phyloP scores from a whole-genome alignment of 2,113 vertebrate species.

The Gavia stellata region DNA sequence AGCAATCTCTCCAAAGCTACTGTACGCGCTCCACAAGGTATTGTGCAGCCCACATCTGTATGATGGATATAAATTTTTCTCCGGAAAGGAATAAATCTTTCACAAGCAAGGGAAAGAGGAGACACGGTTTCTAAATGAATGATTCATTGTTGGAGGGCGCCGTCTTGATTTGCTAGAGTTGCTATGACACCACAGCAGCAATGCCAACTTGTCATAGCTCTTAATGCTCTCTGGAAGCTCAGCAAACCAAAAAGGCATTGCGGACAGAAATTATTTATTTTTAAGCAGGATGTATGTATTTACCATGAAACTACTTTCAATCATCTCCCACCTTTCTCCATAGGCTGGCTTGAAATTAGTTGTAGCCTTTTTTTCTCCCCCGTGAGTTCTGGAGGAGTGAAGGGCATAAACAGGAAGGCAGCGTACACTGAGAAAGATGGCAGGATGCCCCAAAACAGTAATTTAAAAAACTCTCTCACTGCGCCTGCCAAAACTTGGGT shows the following conservation, averaged over 20 bases:
- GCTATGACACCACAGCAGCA: conserved; percentile 5
- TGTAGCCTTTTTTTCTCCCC: background rate
- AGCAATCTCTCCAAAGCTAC: background rate
- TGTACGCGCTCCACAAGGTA: background rate
- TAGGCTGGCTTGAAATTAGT: background rate
- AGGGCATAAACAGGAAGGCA: conserved; percentile 58
- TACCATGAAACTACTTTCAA: background rate
- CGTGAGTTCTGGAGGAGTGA: background rate
- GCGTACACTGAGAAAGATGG: background rate
- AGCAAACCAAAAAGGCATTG: background rate
- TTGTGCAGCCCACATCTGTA: background rate
- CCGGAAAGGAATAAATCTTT: conserved; percentile 23
- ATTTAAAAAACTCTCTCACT: background rate
- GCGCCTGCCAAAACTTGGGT: background rate
- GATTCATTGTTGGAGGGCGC: conserved; percentile 23
- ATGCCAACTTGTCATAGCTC: background rate
- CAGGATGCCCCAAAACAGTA: background rate
- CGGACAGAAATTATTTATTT: background rate
- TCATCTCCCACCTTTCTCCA: background rate
- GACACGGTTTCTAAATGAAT: conserved; percentile 43
- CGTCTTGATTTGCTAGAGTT: conserved; percentile 5
- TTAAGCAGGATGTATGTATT: background rate
- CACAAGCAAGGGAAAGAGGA: background rate
- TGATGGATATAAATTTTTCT: conserved; percentile 16
- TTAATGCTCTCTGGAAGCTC: background rate